Evolutionary conservation across 2,888 invertebrate species (phyloP), one percentile per base, ranked within the genome.

Genomic region (Alcis repandata): DNA sequence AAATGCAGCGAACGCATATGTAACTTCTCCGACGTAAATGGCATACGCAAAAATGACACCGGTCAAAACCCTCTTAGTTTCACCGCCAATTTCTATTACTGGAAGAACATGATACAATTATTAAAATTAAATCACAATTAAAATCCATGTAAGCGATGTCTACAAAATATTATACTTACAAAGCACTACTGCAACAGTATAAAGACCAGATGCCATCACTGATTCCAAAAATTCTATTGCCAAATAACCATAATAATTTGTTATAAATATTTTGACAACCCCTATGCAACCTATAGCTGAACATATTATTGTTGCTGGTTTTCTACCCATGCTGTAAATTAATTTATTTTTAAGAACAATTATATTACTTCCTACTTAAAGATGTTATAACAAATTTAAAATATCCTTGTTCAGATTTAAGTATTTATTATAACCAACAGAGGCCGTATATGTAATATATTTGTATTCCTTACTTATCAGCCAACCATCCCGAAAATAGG

Each of bases 401-500:
- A n/a, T n/a, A n/a, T n/a, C n/a, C n/a, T n/a, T n/a, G n/a, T n/a
- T n/a, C n/a, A n/a, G n/a, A n/a, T n/a, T n/a, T n/a, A n/a, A n/a
- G n/a, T 45, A 1, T n/a, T n/a, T 7, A 33, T 2, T 1, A n/a
- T 13, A 36, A 38, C 38, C 2, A 3, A n/a, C 2, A 1, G 7
- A n/a, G n/a, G n/a, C 13, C 1, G n/a, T 3, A 38, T n/a, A 3
- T 2, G n/a, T 38, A n/a, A 3, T 38, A n/a, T 2, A 19, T 19
- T 17, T 41, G 17, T 19, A 22, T 20, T 13, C n/a, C 79, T 79
- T 82, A 91, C 91, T 84, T 95, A 80, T 96, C 96, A 46, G 95
- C 94, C 64, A 95, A 80, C 78, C 94, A 93, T 68, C 96, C 96
- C 22, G 94, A 88, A 17, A 95, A 82, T 54, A 95, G 90, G 79